Percentiles rank a stretch among this genome's conserved stretches.
phyloP scores from a whole-genome alignment of 2,797 vertebrate genomes.

The Tragelaphus eurycerus region DNA sequence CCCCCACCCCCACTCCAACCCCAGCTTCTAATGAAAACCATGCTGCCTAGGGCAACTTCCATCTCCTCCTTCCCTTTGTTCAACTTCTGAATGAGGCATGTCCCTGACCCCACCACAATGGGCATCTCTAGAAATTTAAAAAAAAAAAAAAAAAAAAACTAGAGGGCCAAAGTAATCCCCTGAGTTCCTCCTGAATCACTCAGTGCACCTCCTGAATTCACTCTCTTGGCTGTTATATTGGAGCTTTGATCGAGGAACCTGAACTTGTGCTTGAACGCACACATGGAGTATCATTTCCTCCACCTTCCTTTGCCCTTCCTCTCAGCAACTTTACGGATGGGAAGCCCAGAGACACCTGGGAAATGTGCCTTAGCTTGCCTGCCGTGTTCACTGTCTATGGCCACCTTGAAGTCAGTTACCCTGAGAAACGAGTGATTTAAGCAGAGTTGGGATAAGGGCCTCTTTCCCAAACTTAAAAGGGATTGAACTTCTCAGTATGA shows the following conservation, averaged over 20 bases:
- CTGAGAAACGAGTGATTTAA: slow-evolving; percentile 4
- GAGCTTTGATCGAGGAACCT: not conserved
- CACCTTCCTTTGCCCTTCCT: not conserved
- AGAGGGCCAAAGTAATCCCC: not conserved
- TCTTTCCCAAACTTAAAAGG: slow-evolving; percentile 39
- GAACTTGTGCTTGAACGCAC: not conserved
- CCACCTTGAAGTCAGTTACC: not conserved
- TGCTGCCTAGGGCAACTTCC: not conserved
- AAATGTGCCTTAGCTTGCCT: not conserved
- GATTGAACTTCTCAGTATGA: not conserved
- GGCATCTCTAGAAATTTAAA: not conserved
- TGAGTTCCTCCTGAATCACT: not conserved
- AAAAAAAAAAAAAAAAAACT: not conserved
- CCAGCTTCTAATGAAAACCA: not conserved
- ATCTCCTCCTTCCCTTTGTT: not conserved
- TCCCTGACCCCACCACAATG: not conserved
- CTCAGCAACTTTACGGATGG: not conserved
- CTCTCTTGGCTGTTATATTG: not conserved
- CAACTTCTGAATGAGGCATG: not conserved
- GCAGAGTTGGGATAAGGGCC: not conserved
- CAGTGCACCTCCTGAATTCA: not conserved
- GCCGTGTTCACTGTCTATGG: not conserved
- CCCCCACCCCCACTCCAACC: too few species aligned
- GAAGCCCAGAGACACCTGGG: not conserved
- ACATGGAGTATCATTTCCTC: not conserved